phyloP scores from a whole-genome alignment of 2,797 vertebrate species.

The Graptemys geographica region DNA sequence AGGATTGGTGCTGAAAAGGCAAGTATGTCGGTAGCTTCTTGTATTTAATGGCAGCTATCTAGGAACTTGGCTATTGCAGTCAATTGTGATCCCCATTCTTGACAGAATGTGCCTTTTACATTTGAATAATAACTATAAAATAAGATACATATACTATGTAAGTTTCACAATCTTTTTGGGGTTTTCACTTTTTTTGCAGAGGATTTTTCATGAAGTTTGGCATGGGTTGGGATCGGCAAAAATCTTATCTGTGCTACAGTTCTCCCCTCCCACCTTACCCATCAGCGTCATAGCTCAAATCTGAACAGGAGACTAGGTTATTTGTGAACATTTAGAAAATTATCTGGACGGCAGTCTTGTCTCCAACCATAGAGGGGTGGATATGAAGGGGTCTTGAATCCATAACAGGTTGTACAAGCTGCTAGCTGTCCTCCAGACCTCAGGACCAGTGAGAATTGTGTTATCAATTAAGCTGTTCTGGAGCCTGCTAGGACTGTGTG shows the following conservation, averaged over 20 bases:
- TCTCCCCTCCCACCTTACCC: neutral
- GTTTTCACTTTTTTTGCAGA: neutral
- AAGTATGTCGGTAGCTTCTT: neutral
- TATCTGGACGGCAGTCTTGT: neutral
- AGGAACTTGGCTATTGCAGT: neutral
- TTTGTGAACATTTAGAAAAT: conserved; percentile 4
- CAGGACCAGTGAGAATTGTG: no score
- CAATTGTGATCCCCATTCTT: neutral
- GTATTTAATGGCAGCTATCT: neutral
- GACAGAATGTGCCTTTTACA: neutral
- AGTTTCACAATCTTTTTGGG: neutral
- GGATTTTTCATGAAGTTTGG: no score
- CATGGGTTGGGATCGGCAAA: neutral
- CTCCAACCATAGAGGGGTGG: neutral
- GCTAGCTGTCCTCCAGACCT: no score
- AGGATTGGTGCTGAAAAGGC: neutral
- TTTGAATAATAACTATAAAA: neutral
- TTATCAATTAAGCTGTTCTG: no score
- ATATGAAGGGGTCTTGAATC: neutral
- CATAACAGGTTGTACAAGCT: neutral
- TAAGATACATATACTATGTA: no score
- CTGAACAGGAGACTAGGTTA: neutral
- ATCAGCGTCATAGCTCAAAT: neutral
- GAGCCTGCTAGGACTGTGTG: no score
- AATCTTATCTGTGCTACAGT: neutral